Evolutionary conservation across 2,113 vertebrate species (phyloP).

Genomic region (Lagopus muta): DNA sequence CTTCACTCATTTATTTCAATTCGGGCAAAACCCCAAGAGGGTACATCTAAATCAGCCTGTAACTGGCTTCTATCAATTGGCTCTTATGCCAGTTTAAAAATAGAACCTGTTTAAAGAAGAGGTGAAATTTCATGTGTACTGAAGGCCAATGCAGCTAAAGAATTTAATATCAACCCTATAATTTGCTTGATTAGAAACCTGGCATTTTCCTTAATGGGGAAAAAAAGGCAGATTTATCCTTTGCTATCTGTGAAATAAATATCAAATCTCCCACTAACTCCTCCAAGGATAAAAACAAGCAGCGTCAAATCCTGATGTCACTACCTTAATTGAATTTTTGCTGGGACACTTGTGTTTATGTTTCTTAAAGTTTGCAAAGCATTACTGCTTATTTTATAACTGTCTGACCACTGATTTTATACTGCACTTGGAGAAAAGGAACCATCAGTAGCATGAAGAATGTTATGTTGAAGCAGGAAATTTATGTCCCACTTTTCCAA

Average conservation of each 20-base stretch:
- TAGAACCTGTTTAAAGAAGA: conserved; percentile 8
- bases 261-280: conserved; percentile 1
- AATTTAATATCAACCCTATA: conserved; percentile 56
- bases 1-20: conserved; percentile 27
- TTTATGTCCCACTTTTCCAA: neutral
- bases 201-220: conserved; percentile 39
- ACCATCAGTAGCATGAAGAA: neutral
- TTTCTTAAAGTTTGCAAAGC: conserved; percentile 26
- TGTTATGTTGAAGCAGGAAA: neutral
- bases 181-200: conserved; percentile 69
- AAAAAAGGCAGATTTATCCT: conserved; percentile 49
- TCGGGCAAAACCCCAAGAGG: neutral
- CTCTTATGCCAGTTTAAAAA: conserved; percentile 39
- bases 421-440: neutral
- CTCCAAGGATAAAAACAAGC: conserved; percentile 6
- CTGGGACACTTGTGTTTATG: neutral
- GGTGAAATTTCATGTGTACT: conserved; percentile 36
- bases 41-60: conserved; percentile 23
- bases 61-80: conserved; percentile 5
- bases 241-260: conserved; percentile 21
- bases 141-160: conserved; percentile 20
- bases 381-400: conserved; percentile 23
- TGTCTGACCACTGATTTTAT: neutral
- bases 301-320: neutral
- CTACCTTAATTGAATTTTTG: conserved; percentile 26